phyloP scores from a whole-genome alignment of 1,140 invertebrate genomes.

The Macrotrachela quadricornifera region DNA sequence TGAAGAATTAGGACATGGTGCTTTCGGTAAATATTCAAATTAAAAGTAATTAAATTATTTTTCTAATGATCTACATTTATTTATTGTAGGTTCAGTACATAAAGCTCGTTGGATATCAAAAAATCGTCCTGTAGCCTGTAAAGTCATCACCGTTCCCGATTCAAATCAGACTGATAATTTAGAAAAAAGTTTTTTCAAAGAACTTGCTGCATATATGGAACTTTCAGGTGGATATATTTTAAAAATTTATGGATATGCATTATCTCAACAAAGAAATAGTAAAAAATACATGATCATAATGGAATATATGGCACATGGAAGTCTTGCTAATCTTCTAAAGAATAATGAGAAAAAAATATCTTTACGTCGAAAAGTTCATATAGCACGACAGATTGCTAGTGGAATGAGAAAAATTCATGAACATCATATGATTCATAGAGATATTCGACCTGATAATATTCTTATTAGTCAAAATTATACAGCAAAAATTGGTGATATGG shows the following conservation, averaged over 20 bases:
- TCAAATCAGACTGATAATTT: not conserved
- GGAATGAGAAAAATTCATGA: not conserved
- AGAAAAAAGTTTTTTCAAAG: not conserved
- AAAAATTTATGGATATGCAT: not conserved
- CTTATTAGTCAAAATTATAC: not conserved
- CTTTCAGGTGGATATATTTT: not conserved
- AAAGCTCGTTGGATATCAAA: not conserved
- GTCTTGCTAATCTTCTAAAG: not conserved
- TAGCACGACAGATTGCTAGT: not conserved
- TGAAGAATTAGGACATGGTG: not conserved
- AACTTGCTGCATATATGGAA: not conserved
- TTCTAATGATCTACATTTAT: too few species aligned
- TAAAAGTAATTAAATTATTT: too few species aligned
- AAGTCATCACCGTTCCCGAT: too few species aligned
- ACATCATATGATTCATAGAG: not conserved
- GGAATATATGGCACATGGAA: not conserved
- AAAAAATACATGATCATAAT: not conserved
- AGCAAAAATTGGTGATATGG: constrained; percentile 2
- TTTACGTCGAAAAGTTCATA: not conserved
- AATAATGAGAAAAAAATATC: not conserved
- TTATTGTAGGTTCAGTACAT: too few species aligned
- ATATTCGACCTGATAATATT: not conserved
- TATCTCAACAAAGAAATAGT: not conserved
- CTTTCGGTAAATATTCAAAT: too few species aligned
- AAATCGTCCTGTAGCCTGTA: not conserved